A percentile compares a stretch with the other conserved stretches of the same genome.
Conservation (phyloP, 1,140 invertebrate species). For the Hylaeus anthracinus region DNA sequence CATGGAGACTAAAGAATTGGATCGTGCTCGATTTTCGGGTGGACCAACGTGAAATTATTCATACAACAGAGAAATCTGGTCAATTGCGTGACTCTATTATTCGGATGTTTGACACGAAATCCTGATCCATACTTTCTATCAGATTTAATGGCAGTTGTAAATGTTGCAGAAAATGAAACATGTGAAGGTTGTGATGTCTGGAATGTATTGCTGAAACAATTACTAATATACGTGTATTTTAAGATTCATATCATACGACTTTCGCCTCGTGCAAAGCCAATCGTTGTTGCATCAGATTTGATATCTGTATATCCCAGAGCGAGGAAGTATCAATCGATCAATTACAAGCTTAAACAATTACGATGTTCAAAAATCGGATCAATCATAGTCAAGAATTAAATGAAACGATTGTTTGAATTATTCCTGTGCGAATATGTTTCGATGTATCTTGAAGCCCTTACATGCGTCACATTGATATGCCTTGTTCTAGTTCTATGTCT, state of each 20-base stretch:
- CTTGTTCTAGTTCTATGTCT: not conserved
- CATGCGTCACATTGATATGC: not conserved
- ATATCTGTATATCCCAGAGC: not conserved
- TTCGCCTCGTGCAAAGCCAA: not conserved
- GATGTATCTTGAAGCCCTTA: not conserved
- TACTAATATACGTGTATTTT: not conserved
- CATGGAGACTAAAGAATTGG: not conserved
- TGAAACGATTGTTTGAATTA: not conserved
- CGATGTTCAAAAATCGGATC: not conserved
- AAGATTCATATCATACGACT: not conserved
- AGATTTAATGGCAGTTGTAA: not conserved
- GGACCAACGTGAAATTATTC: too few species aligned
- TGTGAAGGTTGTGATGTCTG: not conserved
- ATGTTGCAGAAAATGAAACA: not conserved
- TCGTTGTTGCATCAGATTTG: constrained; percentile 14
- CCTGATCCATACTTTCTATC: constrained; percentile 7
- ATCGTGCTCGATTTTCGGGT: not conserved
- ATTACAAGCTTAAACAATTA: not conserved
- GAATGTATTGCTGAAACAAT: not conserved
- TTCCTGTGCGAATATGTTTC: too few species aligned
- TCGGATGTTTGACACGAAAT: not conserved
- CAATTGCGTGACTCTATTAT: not conserved
- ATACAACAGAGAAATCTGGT: not conserved
- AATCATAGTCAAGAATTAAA: not conserved
- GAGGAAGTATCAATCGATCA: not conserved